Evolutionary conservation across 2,797 vertebrate genomes (phyloP), one percentile per base, ranked within the genome.

Genomic region (Sebastes goodei): DNA sequence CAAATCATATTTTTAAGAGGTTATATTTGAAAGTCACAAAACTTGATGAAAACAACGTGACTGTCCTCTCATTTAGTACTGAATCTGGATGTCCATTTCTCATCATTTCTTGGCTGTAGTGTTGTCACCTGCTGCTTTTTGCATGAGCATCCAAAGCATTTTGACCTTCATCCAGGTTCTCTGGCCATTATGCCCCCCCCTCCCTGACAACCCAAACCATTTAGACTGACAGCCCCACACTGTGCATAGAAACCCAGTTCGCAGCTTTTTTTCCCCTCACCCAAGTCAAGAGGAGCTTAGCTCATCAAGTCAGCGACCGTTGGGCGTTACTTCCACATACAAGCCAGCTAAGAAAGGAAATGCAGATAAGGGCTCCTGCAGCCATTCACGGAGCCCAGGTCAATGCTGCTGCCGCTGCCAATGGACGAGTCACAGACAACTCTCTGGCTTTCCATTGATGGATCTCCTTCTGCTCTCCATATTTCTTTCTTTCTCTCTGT

Each of bases 311-410:
- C 96, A 94, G 92, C 88, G 91, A 92, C 94, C 86, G 86, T 93
- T 95, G 96, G 96, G 95, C 93, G 92, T 97, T 93, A 96, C 96
- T 97, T 97, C 96, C 96, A 96, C 95, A 95, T 95, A 96, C 96
- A 96, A 95, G 95, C 92, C 80, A 85, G 91, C 91, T 93, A 95
- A 93, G 95, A 97, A 97, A 95, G 95, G 96, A 97, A 97, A 97
- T 97, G 97, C 95, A 97, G 97, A 97, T 97, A 92, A 97, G 94
- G 93, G 90, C 92, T 94, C 94, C 92, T 89, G 93, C 95, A 81
- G 86, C 81, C 95, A 93, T 95, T 95, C 92, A 96, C 92, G 62
- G 94, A 96, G 93, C 61, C 30, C 95, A 93, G 95, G 96, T 96
- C 96, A 95, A 94, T 93, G 88, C 94, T 95, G 76, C 76, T 77